These are phyloP conservation scores for Zeuzera pyrina DNA, from an alignment of 2,888 invertebrate species.

Conservation along the genomic window DNA sequence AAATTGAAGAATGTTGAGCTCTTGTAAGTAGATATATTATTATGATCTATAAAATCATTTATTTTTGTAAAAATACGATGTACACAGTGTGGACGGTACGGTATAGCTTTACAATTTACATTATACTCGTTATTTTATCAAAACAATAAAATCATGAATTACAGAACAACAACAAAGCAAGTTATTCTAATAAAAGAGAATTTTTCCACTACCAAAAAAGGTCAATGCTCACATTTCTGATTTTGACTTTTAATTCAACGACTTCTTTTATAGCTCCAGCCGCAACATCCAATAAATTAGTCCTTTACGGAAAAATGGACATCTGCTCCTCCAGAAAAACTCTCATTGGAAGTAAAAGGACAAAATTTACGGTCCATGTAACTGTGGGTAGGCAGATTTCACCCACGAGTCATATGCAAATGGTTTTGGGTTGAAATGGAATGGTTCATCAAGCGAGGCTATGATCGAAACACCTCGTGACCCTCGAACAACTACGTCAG, in stretches of 20 bases:
- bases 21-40: no score
- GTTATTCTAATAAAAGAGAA: conserved; percentile 15
- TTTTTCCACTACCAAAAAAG: conserved; percentile 28
- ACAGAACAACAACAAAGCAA: no score
- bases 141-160: no score
- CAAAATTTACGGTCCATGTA: conserved; percentile 67
- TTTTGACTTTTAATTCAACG: conserved; percentile 51
- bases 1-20: no score
- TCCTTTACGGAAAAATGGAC: conserved; percentile 61
- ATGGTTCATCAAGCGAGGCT: conserved; percentile 41
- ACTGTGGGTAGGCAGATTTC: conserved; percentile 61
- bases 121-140: no score
- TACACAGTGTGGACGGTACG: no score
- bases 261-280: conserved; percentile 50
- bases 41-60: no score
- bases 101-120: no score
- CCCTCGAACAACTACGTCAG: conserved; percentile 18
- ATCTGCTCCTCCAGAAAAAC: conserved; percentile 59
- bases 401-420: conserved; percentile 68
- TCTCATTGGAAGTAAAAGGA: conserved; percentile 62
- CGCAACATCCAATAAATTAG: conserved; percentile 65
- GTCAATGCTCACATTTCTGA: conserved; percentile 44
- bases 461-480: conserved; percentile 48
- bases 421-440: conserved; percentile 53
- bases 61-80: no score